Base-by-base conservation (phyloP, 2,113 vertebrate genomes). In the Oreotrochilus melanogaster region DNA sequence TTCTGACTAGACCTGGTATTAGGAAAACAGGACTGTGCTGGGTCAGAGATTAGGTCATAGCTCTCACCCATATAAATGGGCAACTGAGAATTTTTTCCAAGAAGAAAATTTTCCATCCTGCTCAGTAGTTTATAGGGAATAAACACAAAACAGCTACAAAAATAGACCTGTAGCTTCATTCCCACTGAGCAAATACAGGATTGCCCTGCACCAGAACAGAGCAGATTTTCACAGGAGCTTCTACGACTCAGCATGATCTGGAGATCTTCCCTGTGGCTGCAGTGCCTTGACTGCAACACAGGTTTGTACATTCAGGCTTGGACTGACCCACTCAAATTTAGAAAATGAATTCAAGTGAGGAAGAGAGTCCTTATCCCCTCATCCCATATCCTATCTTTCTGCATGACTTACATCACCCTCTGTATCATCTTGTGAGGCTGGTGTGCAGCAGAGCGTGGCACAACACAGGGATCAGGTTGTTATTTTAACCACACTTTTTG, bases 401-500 rank as follows among this genome's bases (percentile, higher is more conserved):
- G 17, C 31, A 16, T 1, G 21, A 76, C 1, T 4, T 17, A 7
- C 2, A 1, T 21, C 5, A 5, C 4, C 56, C 22, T 62, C 42
- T 19, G 10, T 7, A 18, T 23, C n/a, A 17, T 33, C 33, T 22
- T n/a, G 51, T 18, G 43, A 50, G 58, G 48, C 39, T 39, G 51
- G 39, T 0, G 0, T 7, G 22, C 53, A 56, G 50, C 66, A 30
- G 7, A 7, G 39, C 28, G 21, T 6, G n/a, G 42, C 50, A 50
- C 0, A 1, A 42, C 66, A 72, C 30, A 43, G 33, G 2, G 1
- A 22, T 12, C 0, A 1, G 6, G 24, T 4, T 70, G 22, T 57
- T 93, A 66, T 66, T 92, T 84, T 87, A 78, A 54, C 39, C 13
- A 22, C 3, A 11, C 57, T 74, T 64, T 19, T 23, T 50, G 28